Evolutionary conservation across 2,888 invertebrate genomes (phyloP).

Genomic region (Temnothorax rugatulus): DNA sequence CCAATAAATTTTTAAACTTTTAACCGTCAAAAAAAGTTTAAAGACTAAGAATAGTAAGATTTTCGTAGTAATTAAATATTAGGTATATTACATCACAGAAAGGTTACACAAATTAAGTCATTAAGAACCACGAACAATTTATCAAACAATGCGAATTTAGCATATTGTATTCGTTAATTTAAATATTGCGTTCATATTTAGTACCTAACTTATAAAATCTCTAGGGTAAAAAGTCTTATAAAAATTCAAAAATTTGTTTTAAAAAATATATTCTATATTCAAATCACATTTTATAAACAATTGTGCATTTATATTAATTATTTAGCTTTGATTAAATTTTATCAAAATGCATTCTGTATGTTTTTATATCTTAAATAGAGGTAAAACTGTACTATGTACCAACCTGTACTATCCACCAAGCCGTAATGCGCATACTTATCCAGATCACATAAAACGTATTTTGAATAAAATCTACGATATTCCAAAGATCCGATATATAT

Average conservation of each 20-base stretch:
- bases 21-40: not conserved
- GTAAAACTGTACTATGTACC: constrained; percentile 68
- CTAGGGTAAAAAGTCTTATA: not conserved
- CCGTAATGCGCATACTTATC: constrained; percentile 94
- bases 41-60: not conserved
- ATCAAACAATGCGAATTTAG: not conserved
- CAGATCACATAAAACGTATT: constrained; percentile 98
- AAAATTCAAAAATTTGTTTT: not conserved
- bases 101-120: not conserved
- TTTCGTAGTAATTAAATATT: not conserved
- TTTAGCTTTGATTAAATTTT: not conserved
- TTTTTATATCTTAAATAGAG: not conserved
- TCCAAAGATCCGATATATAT: constrained; percentile 98
- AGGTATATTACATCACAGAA: not conserved
- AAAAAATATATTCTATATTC: not conserved
- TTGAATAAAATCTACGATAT: constrained; percentile 98
- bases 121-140: not conserved
- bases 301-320: not conserved
- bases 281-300: not conserved
- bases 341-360: not conserved
- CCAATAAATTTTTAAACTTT: not conserved
- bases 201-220: too few species aligned
- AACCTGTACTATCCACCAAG: constrained; percentile 97
- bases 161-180: not conserved
- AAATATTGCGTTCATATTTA: too few species aligned